phyloP scores from a whole-genome alignment of 2,797 vertebrate species.

The Pteronotus mesoamericanus region DNA sequence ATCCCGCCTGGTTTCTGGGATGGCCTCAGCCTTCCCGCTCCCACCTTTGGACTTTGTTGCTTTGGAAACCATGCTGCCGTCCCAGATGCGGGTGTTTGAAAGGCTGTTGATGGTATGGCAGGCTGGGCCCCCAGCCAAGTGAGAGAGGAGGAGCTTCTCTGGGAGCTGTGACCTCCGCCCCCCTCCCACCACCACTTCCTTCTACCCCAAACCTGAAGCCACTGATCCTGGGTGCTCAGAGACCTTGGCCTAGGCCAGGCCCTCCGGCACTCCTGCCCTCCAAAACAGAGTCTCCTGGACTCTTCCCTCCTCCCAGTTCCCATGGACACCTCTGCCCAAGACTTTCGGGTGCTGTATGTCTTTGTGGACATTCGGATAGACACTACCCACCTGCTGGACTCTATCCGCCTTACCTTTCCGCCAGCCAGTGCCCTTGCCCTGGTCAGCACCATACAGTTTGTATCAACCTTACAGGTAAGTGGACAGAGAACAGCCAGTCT shows the following conservation, averaged over 20 bases:
- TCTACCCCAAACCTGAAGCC: background rate
- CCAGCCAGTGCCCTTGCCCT: conserved; percentile 88
- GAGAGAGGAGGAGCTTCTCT: background rate
- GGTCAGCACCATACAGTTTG: conserved; percentile 99
- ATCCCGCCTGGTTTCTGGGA: conserved; percentile 30
- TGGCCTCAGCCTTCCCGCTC: conserved; percentile 69
- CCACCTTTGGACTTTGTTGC: conserved; percentile 81
- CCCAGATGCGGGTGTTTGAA: conserved; percentile 83
- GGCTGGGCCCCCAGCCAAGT: background rate
- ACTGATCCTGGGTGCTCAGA: rapidly evolving
- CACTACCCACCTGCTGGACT: conserved; percentile 93
- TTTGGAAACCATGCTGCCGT: conserved; percentile 83
- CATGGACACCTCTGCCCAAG: conserved; percentile 88
- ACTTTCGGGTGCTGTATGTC: conserved; percentile 96
- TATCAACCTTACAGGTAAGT: conserved; percentile 94
- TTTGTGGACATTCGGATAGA: conserved; percentile 99
- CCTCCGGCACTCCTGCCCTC: background rate
- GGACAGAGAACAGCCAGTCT: background rate
- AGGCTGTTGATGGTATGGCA: conserved; percentile 66
- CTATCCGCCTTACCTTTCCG: conserved; percentile 92
- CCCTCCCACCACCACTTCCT: background rate
- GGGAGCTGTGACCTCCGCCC: background rate
- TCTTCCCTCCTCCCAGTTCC: conserved; percentile 86
- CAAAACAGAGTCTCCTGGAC: conserved; percentile 3
- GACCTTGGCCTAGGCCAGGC: background rate